A percentile compares a stretch with the other conserved stretches of the same genome.
Conservation (phyloP, 2,888 invertebrate genomes). For the Pseudococcus viburni region DNA sequence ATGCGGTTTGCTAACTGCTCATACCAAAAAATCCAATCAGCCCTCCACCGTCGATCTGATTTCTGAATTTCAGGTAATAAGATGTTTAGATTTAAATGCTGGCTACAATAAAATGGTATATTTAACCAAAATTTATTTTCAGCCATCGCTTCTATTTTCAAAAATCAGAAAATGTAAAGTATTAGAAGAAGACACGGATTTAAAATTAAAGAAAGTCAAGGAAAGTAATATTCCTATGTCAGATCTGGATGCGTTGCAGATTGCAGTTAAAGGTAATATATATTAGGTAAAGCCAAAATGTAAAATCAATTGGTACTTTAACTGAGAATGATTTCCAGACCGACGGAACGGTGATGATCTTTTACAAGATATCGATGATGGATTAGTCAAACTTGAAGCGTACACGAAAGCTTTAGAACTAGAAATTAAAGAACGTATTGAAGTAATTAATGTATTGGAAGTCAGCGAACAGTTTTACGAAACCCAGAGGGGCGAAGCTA, state of each 20-base stretch:
- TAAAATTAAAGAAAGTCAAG: constrained; percentile 79
- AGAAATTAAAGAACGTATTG: constrained; percentile 86
- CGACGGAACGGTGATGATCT: constrained; percentile 78
- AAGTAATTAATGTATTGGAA: constrained; percentile 83
- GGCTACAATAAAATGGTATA: constrained; percentile 57
- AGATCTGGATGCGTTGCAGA: constrained; percentile 56
- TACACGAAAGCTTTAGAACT: constrained; percentile 85
- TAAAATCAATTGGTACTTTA: background rate
- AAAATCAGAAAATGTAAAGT: constrained; percentile 83
- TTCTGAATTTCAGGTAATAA: constrained; percentile 81
- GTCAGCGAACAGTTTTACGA: constrained; percentile 90
- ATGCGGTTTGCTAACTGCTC: constrained; percentile 85
- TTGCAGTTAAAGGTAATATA: constrained; percentile 57
- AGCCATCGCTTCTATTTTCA: constrained; percentile 81
- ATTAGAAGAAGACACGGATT: constrained; percentile 82
- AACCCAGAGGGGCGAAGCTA: constrained; percentile 93
- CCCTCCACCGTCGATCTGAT: constrained; percentile 67
- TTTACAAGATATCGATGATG: constrained; percentile 88
- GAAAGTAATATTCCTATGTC: constrained; percentile 78
- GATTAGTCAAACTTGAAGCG: constrained; percentile 83
- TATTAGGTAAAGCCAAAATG: background rate
- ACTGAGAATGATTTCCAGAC: constrained; percentile 57
- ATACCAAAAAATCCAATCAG: constrained; percentile 76
- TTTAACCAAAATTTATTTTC: constrained; percentile 70
- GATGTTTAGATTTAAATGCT: background rate